These are phyloP conservation scores for Aphelinus certus DNA, from an alignment of 1,140 invertebrate genomes.

Conservation along the genomic window DNA sequence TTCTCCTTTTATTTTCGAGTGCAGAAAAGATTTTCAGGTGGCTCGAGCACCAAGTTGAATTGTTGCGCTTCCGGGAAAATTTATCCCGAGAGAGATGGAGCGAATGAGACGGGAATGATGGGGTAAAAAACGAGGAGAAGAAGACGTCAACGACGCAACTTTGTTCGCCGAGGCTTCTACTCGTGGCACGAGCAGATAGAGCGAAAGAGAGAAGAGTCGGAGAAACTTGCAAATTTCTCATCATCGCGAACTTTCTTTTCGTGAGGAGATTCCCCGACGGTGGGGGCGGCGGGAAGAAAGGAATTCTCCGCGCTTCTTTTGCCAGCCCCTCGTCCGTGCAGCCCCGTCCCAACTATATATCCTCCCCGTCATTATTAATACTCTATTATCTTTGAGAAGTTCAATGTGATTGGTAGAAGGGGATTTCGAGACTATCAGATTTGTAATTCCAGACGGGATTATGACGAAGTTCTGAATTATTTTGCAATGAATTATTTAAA, in stretches of 20 bases:
- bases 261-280: too few relatives aligned
- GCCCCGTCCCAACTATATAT: not conserved
- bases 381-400: conserved; percentile 17
- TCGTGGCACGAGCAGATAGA: conserved; percentile 39
- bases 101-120: not conserved
- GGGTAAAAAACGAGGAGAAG: not conserved
- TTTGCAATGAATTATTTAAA: conserved; percentile 30
- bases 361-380: conserved; percentile 16
- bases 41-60: conserved; percentile 29
- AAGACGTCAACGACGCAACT: conserved; percentile 42
- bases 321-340: not conserved
- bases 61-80: conserved; percentile 41
- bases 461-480: conserved; percentile 13
- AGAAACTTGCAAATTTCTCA: conserved; percentile 43
- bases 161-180: conserved; percentile 41
- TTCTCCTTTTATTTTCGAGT: not conserved
- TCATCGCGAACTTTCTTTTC: conserved; percentile 33
- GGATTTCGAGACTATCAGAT: conserved; percentile 4
- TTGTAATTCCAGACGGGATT: conserved; percentile 21
- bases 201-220: conserved; percentile 26
- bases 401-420: not conserved
- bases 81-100: conserved; percentile 38
- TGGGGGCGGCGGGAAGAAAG: not conserved
- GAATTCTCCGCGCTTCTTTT: conserved; percentile 20
- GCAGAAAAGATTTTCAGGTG: conserved; percentile 37